Evolutionary conservation across 2,888 invertebrate species (phyloP).

Genomic region (Ashinkailepas kermadecensis): DNA sequence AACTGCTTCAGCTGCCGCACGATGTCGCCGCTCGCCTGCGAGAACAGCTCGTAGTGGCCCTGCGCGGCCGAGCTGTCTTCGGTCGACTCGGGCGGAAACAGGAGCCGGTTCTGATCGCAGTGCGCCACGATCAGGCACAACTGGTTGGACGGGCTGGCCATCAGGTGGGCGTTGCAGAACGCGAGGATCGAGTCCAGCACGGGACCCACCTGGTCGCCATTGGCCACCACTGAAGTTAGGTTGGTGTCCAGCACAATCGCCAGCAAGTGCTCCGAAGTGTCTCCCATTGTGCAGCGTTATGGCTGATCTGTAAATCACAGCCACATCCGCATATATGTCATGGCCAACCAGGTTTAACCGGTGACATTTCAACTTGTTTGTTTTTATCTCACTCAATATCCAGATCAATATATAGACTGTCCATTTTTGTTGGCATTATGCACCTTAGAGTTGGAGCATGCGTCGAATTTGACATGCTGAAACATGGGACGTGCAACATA

Average conservation of each 20-base stretch:
- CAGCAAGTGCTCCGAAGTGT: neutral
- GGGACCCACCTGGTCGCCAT: neutral
- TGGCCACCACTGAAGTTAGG: neutral
- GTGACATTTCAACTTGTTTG: no score
- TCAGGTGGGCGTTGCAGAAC: conserved; percentile 15
- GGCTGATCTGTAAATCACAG: no score
- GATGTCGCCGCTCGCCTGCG: neutral
- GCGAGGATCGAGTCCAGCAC: conserved; percentile 1
- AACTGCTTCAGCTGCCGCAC: neutral
- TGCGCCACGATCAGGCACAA: neutral
- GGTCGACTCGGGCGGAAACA: neutral
- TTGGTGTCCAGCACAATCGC: conserved; percentile 10
- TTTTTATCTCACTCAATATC: no score
- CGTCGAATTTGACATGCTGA: no score
- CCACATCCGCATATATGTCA: no score
- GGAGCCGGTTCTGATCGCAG: neutral
- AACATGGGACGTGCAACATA: no score
- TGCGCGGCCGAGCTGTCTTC: neutral
- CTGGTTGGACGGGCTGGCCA: neutral
- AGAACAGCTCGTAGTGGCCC: conserved; percentile 9
- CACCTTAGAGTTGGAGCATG: no score
- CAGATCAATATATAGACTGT: no score
- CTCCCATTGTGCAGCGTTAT: neutral
- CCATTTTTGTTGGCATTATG: no score
- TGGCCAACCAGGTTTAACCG: no score